These are phyloP conservation scores for Drosophila pegasa DNA, from an alignment of 2,888 invertebrate genomes.

Conservation along the genomic window DNA sequence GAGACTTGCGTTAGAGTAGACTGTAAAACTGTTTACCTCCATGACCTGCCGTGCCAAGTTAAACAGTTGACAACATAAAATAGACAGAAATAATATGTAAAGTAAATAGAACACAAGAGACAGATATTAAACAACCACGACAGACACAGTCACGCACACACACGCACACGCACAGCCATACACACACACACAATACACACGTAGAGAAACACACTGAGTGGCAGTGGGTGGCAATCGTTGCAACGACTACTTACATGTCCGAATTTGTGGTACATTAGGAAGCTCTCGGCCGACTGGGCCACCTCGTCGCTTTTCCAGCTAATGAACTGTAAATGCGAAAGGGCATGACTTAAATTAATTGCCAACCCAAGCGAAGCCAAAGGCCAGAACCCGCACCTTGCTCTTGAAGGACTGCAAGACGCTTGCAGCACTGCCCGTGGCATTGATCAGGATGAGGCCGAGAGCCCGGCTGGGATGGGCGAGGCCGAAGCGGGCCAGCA, in stretches of 20 bases:
- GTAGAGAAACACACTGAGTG: conserved; percentile 10
- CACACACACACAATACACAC: conserved; percentile 14
- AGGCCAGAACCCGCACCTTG: conserved; percentile 86
- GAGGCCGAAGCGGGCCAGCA: conserved; percentile 93
- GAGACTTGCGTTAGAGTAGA: conserved; percentile 41
- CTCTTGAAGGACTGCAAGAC: conserved; percentile 94
- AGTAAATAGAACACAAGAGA: conserved; percentile 53
- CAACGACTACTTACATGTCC: conserved; percentile 91
- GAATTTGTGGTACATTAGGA: conserved; percentile 95
- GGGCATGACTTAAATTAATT: conserved; percentile 38
- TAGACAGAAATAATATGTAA: conserved; percentile 59
- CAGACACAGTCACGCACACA: conserved; percentile 34
- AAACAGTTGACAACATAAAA: conserved; percentile 64
- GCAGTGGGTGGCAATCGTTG: conserved; percentile 9
- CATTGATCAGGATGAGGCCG: conserved; percentile 93
- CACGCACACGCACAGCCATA: conserved; percentile 34
- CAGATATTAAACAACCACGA: conserved; percentile 49
- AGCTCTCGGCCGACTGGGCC: conserved; percentile 94
- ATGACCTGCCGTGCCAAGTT: conserved; percentile 70
- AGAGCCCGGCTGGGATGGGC: conserved; percentile 91
- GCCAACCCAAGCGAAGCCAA: background rate
- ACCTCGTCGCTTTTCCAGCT: conserved; percentile 93
- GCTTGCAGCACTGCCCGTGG: conserved; percentile 93
- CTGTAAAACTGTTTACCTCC: conserved; percentile 76
- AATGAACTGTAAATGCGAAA: conserved; percentile 87